A percentile compares a stretch with the other conserved stretches of the same genome.
phyloP scores from a whole-genome alignment of 2,113 vertebrate species.

The Passer montanus region DNA sequence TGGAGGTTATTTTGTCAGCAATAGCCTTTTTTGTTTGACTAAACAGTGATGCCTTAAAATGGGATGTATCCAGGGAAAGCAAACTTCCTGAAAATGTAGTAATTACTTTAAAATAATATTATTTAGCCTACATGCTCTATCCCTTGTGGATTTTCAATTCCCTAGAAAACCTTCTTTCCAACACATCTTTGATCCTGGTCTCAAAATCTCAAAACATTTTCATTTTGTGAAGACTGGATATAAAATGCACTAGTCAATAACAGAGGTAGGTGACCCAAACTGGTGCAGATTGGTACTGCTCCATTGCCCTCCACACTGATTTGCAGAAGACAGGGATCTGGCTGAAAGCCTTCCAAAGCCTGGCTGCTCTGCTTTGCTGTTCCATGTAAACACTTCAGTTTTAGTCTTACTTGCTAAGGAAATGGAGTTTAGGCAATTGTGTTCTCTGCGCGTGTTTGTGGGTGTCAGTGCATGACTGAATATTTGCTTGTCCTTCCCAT shows the following conservation, averaged over 20 bases:
- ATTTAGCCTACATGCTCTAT: conserved; percentile 43
- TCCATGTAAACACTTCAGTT: neutral
- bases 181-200: conserved; percentile 36
- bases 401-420: neutral
- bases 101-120: conserved; percentile 57
- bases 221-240: conserved; percentile 8
- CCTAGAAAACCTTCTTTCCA: conserved; percentile 52
- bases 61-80: conserved; percentile 50
- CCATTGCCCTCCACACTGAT: neutral
- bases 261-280: neutral
- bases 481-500: neutral
- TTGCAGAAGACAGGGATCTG: neutral
- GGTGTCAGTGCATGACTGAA: neutral
- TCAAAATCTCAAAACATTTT: conserved; percentile 46
- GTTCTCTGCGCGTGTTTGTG: rapidly evolving
- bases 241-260: conserved; percentile 27
- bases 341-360: neutral
- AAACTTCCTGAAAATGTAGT: conserved; percentile 51
- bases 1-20: conserved; percentile 36
- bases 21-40: conserved; percentile 28
- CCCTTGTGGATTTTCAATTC: conserved; percentile 62
- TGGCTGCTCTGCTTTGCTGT: neutral
- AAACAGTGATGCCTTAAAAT: conserved; percentile 67
- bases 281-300: neutral
- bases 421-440: neutral